Percentiles rank a stretch among this genome's conserved stretches.
Conservation (phyloP, 92 coral and sea anemone genomes). For the Parazoanthus atlanticus region DNA sequence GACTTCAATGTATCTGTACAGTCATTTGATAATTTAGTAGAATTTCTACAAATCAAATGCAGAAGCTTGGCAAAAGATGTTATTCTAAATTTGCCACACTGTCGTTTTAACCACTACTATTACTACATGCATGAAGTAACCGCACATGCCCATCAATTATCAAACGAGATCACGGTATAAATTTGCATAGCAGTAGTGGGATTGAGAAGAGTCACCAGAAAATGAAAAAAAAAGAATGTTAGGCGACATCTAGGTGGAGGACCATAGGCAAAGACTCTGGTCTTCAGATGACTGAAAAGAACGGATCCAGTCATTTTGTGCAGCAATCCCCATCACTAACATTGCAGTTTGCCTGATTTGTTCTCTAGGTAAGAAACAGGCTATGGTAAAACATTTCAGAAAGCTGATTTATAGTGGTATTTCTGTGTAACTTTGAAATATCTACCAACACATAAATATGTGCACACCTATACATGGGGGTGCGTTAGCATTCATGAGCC, state of each 20-base stretch:
- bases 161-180: constrained; percentile 1
- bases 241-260: constrained; percentile 7
- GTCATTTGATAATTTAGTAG: neutral
- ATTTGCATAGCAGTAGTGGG: neutral
- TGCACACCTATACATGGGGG: no score
- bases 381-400: neutral
- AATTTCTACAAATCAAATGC: neutral
- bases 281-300: constrained; percentile 7
- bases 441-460: no score
- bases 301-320: neutral
- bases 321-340: neutral
- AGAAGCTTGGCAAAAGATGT: neutral
- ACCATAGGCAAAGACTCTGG: neutral
- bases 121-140: constrained; percentile 4
- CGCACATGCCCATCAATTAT: neutral
- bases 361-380: neutral
- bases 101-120: neutral
- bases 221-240: neutral
- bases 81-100: neutral
- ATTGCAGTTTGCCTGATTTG: neutral
- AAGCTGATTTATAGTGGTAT: neutral
- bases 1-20: neutral
- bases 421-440: no score
- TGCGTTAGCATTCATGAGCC: no score
- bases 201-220: constrained; percentile 14